Evolutionary conservation across 2,113 vertebrate genomes (phyloP).

Genomic region (Serilophus lunatus): DNA sequence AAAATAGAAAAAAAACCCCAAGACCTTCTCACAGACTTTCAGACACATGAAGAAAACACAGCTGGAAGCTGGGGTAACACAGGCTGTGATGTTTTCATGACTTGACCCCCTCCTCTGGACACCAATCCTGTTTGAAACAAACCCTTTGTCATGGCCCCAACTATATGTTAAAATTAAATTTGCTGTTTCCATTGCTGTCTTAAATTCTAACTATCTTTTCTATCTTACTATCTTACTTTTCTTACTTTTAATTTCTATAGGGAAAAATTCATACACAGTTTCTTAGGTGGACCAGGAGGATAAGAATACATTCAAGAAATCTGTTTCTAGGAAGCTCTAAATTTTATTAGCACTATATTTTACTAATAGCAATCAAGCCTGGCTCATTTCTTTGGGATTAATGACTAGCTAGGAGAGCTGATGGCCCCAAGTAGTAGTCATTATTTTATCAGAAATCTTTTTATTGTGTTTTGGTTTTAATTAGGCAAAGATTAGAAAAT

Average conservation of each 20-base stretch:
- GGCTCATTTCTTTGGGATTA: conserved; percentile 65
- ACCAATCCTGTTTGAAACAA: background rate
- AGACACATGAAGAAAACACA: background rate
- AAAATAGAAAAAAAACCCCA: rapidly evolving
- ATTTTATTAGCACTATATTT: conserved; percentile 57
- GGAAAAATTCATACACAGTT: background rate
- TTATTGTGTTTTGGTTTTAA: conserved; percentile 63
- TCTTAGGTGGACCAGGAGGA: background rate
- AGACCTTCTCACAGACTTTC: background rate
- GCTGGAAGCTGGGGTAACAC: background rate
- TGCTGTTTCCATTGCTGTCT: background rate
- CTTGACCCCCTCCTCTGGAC: background rate
- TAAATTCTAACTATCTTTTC: background rate
- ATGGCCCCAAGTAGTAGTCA: conserved; percentile 59
- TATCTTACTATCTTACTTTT: background rate
- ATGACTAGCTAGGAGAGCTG: conserved; percentile 62
- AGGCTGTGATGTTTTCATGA: background rate
- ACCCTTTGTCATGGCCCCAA: background rate
- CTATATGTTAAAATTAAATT: background rate
- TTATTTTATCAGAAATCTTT: conserved; percentile 68
- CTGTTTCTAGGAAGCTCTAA: conserved; percentile 38
- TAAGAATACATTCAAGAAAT: background rate
- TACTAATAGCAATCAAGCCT: conserved; percentile 52
- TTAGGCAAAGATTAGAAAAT: conserved; percentile 58
- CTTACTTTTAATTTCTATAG: background rate